Evolutionary conservation across 2,113 vertebrate genomes (phyloP).

Genomic region (Phalacrocorax aristotelis): DNA sequence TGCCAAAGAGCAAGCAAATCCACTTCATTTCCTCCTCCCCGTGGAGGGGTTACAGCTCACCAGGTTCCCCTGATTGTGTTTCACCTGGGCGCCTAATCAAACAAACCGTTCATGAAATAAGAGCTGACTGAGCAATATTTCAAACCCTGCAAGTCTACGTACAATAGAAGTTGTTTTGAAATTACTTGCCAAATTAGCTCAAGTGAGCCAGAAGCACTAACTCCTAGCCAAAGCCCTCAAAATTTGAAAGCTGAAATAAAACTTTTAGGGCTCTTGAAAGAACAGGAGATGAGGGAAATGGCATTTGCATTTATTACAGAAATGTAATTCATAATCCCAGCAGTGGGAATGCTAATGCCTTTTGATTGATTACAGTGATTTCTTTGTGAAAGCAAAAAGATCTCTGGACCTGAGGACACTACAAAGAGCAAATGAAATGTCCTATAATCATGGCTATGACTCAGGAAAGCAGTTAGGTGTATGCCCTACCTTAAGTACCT

Average conservation of each 20-base stretch:
- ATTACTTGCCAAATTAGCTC: conserved; percentile 52
- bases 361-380: not conserved
- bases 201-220: not conserved
- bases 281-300: conserved; percentile 15
- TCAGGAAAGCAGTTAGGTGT: not conserved
- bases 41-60: not conserved
- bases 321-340: conserved; percentile 39
- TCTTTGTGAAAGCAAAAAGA: conserved; percentile 10
- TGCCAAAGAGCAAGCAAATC: not conserved
- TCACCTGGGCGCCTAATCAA: conserved; percentile 44
- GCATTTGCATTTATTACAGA: conserved; percentile 29
- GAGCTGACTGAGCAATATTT: conserved; percentile 48
- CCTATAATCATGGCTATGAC: not conserved
- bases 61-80: conserved; percentile 3
- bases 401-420: not conserved
- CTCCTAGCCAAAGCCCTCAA: conserved; percentile 35
- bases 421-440: not conserved
- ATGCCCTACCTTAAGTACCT: not conserved
- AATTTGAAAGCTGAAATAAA: conserved; percentile 46
- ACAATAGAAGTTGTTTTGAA: conserved; percentile 47
- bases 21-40: conserved; percentile 11
- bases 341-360: not conserved
- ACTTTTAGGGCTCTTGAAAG: conserved; percentile 18
- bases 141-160: not conserved
- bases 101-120: conserved; percentile 19